Percentiles rank a stretch among this genome's conserved stretches.
These are phyloP conservation scores for Empidonax traillii DNA, from an alignment of 2,113 vertebrate species.

Conservation along the genomic window DNA sequence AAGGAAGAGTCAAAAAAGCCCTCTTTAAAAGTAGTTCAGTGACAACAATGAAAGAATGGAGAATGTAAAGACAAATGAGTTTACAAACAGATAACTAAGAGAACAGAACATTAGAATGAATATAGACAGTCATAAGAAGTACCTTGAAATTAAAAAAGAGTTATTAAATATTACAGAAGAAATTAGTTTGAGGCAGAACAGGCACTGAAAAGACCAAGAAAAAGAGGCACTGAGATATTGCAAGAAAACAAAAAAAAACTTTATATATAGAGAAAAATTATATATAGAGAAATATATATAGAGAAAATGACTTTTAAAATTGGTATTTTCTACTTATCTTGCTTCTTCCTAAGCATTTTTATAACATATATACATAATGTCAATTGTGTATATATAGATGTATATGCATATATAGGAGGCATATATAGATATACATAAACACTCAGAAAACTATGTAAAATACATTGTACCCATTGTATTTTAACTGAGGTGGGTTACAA, in stretches of 20 bases:
- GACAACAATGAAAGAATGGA: neutral
- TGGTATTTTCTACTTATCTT: slow-evolving; percentile 48
- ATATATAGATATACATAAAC: slow-evolving; percentile 75
- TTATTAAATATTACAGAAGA: slow-evolving; percentile 66
- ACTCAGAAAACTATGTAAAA: slow-evolving; percentile 74
- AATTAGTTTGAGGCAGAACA: slow-evolving; percentile 72
- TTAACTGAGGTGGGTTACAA: slow-evolving; percentile 74
- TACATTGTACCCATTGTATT: slow-evolving; percentile 75
- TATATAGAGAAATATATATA: slow-evolving; percentile 34
- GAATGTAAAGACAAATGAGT: slow-evolving; percentile 48
- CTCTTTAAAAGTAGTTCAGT: neutral
- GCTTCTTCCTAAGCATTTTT: slow-evolving; percentile 49
- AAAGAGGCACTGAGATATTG: slow-evolving; percentile 31
- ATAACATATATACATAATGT: slow-evolving; percentile 62
- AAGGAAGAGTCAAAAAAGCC: neutral
- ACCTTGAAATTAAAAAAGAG: slow-evolving; percentile 44
- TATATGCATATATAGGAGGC: slow-evolving; percentile 65
- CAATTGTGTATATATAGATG: slow-evolving; percentile 70
- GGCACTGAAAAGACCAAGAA: slow-evolving; percentile 62
- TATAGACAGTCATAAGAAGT: slow-evolving; percentile 41
- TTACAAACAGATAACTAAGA: slow-evolving; percentile 55
- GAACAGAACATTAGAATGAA: slow-evolving; percentile 47
- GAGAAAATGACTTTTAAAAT: neutral
- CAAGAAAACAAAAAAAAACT: slow-evolving; percentile 38
- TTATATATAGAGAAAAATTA: slow-evolving; percentile 36